A percentile compares a stretch with the other conserved stretches of the same genome.
These are phyloP conservation scores for Mythimna ferrago DNA, from an alignment of 2,888 invertebrate species.

Conservation along the genomic window DNA sequence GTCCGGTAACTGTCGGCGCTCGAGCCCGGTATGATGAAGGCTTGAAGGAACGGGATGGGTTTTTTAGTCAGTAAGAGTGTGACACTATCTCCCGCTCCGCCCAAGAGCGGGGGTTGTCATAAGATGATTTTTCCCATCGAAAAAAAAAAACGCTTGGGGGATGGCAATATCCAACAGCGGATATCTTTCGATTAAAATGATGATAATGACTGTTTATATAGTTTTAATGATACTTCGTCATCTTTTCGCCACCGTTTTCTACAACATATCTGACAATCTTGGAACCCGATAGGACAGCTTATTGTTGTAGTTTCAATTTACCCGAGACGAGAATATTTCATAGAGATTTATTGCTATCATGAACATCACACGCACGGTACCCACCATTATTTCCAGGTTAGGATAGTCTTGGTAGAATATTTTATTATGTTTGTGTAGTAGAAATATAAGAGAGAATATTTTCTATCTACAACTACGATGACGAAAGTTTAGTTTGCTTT, in stretches of 20 bases:
- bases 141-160: too few relatives aligned
- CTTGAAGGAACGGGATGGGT: too few relatives aligned
- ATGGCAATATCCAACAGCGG: too few relatives aligned
- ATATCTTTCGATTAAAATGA: too few relatives aligned
- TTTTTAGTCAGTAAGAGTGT: too few relatives aligned
- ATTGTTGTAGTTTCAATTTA: conserved; percentile 35
- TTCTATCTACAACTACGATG: background rate
- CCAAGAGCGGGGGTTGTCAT: too few relatives aligned
- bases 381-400: conserved; percentile 32
- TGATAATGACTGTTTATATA: too few relatives aligned
- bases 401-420: conserved; percentile 9
- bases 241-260: background rate
- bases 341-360: conserved; percentile 43
- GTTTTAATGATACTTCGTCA: too few relatives aligned
- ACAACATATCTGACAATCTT: conserved; percentile 23
- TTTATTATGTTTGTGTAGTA: background rate
- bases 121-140: too few relatives aligned
- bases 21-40: too few relatives aligned
- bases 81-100: too few relatives aligned
- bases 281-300: conserved; percentile 7
- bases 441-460: background rate
- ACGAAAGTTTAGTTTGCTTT: background rate
- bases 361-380: conserved; percentile 6
- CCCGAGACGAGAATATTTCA: conserved; percentile 26
- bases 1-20: too few relatives aligned